A percentile compares a stretch with the other conserved stretches of the same genome.
phyloP scores from a whole-genome alignment of 2,888 invertebrate genomes.

The Pseudoips prasinana region DNA sequence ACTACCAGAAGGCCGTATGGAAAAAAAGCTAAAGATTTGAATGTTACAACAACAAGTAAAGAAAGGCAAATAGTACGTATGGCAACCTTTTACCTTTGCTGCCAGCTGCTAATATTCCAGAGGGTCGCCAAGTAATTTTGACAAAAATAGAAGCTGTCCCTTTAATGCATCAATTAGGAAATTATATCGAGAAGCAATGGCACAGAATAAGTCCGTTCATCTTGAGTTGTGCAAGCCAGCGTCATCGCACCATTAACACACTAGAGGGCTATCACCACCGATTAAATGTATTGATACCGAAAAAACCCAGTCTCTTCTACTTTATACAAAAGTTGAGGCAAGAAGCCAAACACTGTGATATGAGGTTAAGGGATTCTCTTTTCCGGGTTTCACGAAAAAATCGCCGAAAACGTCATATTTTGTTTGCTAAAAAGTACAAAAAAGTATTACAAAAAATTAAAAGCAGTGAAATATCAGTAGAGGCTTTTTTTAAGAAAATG shows the following conservation, averaged over 20 bases:
- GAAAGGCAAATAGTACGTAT: constrained; percentile 4
- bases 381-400: constrained; percentile 3
- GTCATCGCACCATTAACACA: constrained; percentile 3
- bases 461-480: too few relatives aligned
- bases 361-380: constrained; percentile 3
- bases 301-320: too few relatives aligned
- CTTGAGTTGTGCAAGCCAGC: constrained; percentile 3
- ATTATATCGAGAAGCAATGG: constrained; percentile 1
- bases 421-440: constrained; percentile 2
- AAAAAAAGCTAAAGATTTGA: too few relatives aligned
- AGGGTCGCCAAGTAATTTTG: constrained; percentile 5
- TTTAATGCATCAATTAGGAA: constrained; percentile 1
- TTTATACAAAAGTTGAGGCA: too few relatives aligned
- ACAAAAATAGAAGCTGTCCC: constrained; percentile 2
- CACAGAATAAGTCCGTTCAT: constrained; percentile 3
- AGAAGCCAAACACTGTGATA: too few relatives aligned
- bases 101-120: constrained; percentile 3
- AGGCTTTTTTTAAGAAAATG: too few relatives aligned
- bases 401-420: constrained; percentile 2
- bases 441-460: too few relatives aligned
- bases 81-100: constrained; percentile 4
- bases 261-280: constrained; percentile 3
- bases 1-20: too few relatives aligned
- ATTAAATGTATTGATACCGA: too few relatives aligned
- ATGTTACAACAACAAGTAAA: constrained; percentile 3